Evolutionary conservation across 2,888 invertebrate genomes (phyloP), one percentile per base, ranked within the genome.

Genomic region (Harpagoxenus sublaevis): DNA sequence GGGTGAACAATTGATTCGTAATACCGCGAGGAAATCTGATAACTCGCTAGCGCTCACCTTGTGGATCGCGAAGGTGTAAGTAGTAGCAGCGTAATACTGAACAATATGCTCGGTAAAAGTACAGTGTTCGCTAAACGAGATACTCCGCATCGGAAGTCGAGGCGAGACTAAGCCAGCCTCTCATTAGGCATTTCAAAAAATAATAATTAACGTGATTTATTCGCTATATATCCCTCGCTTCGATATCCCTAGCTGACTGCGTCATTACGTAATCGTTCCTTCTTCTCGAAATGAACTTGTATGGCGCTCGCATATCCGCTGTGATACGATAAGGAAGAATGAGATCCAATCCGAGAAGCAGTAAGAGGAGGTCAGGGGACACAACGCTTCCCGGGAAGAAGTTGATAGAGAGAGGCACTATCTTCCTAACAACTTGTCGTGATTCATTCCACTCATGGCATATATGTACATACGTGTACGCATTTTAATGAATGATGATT

Each of bases 1-100:
- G 89, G 86, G 28, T 35, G 62, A 84, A 89, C 88, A 89, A 90
- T 90, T 75, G 84, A 86, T 75, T 53, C 62, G 23, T 31, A 51
- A 35, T 68, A 63, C 42, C 57, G 35, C 1, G 42, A 71, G 62
- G 31, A 42, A 60, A 84, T 78, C 75, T 85, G 73, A 62, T 85
- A 65, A 84, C 57, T 42, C 60, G 45, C 31, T 45, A 28, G n/a
- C 55, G 53, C 48, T 75, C n/a, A 48, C 63, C n/a, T n/a, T 31
- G 9, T 42, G 12, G 5, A 55, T 28, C 2, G 18, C 39, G 0
- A 15, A 28, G 18, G 6, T 62, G 12, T 48, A 35, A 5, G n/a
- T 23, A 6, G n/a, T 23, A 77, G 39, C 42, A 42, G 15, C 35
- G 39, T 23, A 9, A 15, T 74, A 4, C 1, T 15, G 23, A n/a